Percentiles rank a stretch among this genome's conserved stretches.
Evolutionary conservation across 2,888 invertebrate species (phyloP).

Genomic region (Apamea monoglypha): DNA sequence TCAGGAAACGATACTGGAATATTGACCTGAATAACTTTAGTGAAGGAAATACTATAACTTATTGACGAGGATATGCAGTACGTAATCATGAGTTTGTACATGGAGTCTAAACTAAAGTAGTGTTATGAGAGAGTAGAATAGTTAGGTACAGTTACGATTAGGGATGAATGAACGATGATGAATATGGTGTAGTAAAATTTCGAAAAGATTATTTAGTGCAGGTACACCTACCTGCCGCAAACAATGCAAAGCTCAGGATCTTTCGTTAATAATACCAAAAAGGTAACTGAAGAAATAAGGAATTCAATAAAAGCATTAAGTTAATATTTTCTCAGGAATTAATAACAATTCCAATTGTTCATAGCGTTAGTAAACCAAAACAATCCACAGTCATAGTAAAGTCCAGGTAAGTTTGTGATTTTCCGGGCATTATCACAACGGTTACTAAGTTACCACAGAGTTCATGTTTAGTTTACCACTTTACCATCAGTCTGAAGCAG

Average conservation of each 20-base stretch:
- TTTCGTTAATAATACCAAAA: background rate
- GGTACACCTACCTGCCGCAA: background rate
- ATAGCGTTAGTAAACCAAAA: slow-evolving; percentile 2
- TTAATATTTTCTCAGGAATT: background rate
- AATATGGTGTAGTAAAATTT: background rate
- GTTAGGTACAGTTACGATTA: background rate
- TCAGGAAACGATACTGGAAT: slow-evolving; percentile 44
- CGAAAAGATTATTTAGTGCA: background rate
- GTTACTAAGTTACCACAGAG: slow-evolving; percentile 39
- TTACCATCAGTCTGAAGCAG: slow-evolving; percentile 11
- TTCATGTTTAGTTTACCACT: slow-evolving; percentile 30
- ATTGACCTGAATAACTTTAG: slow-evolving; percentile 48
- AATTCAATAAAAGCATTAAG: background rate
- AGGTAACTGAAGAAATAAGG: background rate
- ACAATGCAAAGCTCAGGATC: background rate
- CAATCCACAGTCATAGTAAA: slow-evolving; percentile 22
- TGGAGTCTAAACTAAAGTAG: background rate
- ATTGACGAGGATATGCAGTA: slow-evolving; percentile 6
- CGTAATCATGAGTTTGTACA: slow-evolving; percentile 3
- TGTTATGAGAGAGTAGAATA: background rate
- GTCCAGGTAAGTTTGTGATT: slow-evolving; percentile 20
- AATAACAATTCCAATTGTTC: slow-evolving; percentile 4
- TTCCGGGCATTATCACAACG: slow-evolving; percentile 18
- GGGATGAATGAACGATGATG: background rate
- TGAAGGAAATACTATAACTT: slow-evolving; percentile 35